These are phyloP conservation scores for Brachymystax lenok DNA, from an alignment of 2,797 vertebrate genomes.

Conservation along the genomic window DNA sequence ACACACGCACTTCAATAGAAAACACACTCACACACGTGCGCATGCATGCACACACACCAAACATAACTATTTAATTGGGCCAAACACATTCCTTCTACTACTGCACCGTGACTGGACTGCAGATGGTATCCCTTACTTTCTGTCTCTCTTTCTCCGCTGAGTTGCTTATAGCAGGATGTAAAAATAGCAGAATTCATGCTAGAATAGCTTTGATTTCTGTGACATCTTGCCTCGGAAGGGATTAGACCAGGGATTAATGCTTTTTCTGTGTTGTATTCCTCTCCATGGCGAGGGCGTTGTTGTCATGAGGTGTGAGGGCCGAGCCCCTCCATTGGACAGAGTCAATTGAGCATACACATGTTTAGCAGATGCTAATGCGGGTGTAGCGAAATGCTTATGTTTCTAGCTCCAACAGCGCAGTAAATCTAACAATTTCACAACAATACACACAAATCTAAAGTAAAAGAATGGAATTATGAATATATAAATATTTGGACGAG, in stretches of 20 bases:
- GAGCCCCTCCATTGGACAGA: constrained; percentile 46
- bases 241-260: constrained; percentile 60
- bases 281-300: constrained; percentile 47
- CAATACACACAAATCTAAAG: too few species aligned
- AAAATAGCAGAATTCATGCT: constrained; percentile 48
- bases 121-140: not conserved
- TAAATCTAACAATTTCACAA: too few species aligned
- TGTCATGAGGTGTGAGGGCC: constrained; percentile 34
- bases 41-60: not conserved
- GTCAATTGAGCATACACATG: too few species aligned
- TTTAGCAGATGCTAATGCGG: too few species aligned
- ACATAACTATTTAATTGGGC: not conserved
- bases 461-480: too few species aligned
- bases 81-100: not conserved
- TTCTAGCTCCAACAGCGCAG: too few species aligned
- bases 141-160: constrained; percentile 5
- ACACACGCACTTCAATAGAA: constrained; percentile 1
- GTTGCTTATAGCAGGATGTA: constrained; percentile 7
- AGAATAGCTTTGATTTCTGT: constrained; percentile 48
- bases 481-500: too few species aligned
- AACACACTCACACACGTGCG: constrained; percentile 1
- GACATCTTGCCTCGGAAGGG: constrained; percentile 51
- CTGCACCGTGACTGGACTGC: not conserved
- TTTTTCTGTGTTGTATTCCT: constrained; percentile 36
- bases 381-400: too few species aligned